Evolutionary conservation across 1,140 invertebrate species (phyloP).

Genomic region (Zeugodacus cucurbitae): DNA sequence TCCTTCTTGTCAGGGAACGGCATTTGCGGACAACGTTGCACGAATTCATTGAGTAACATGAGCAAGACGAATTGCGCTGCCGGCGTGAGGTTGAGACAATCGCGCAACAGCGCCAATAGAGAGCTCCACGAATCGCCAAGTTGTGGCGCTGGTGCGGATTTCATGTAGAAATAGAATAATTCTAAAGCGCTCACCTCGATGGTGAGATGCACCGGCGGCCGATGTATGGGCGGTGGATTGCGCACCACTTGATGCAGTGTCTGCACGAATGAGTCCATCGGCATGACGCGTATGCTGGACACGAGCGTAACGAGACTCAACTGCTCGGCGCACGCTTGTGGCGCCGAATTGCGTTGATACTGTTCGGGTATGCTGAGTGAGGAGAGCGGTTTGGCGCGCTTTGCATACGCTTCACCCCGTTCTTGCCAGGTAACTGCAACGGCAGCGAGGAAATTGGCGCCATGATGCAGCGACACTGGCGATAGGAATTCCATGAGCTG

Average conservation of each 20-base stretch:
- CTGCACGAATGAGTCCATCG: conserved; percentile 87
- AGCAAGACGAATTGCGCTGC: conserved; percentile 85
- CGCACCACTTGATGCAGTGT: conserved; percentile 85
- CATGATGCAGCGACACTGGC: conserved; percentile 88
- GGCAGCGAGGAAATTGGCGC: conserved; percentile 83
- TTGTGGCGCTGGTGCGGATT: conserved; percentile 74
- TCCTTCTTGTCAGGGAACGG: conserved; percentile 76
- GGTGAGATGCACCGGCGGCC: conserved; percentile 72
- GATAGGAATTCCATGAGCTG: conserved; percentile 87
- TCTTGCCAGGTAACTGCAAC: conserved; percentile 93
- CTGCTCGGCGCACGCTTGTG: conserved; percentile 78
- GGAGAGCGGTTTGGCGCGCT: conserved; percentile 34
- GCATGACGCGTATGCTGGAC: conserved; percentile 84
- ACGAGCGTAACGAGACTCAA: conserved; percentile 83
- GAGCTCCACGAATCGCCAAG: conserved; percentile 85
- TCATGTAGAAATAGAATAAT: conserved; percentile 78
- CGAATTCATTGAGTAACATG: conserved; percentile 86
- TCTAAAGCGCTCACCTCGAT: conserved; percentile 70
- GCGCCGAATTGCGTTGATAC: conserved; percentile 63
- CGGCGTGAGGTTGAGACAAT: conserved; percentile 77
- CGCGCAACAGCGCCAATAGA: conserved; percentile 81
- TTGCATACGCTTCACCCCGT: conserved; percentile 64
- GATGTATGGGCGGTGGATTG: conserved; percentile 78
- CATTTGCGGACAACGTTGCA: conserved; percentile 78
- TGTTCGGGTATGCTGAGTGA: conserved; percentile 63